Base-by-base conservation (phyloP, 2,888 invertebrate genomes). In the Eurytoma californica region DNA sequence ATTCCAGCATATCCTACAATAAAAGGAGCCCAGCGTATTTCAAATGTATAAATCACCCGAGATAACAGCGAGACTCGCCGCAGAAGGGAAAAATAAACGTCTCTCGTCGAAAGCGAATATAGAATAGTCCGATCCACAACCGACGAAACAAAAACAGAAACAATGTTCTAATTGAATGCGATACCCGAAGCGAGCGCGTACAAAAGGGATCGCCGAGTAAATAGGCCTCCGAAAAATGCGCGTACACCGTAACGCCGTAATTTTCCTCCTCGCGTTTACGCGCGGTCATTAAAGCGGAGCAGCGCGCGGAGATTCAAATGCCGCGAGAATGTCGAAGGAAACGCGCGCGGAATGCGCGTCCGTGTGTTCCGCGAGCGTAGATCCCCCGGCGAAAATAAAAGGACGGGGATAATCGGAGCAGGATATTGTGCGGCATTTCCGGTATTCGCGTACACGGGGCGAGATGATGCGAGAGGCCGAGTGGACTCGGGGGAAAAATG, bases 271-370 rank as follows among this genome's bases (percentile, higher is more conserved):
- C 55, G 24, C 24, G n/a, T 67, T 55, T 39, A 24, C 53, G 18
- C 18, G 16, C 63, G 60, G 51, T 67, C 72, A 77, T 72, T 72
- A 77, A 77, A 24, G 61, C 16, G 63, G 39, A 61, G 61, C 30
- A 4, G n/a, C 51, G 39, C 13, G 16, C 53, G 47, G 75, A 53
- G 67, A 69, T 79, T 65, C 69, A 70, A 58, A 66, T 68, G 30
- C 39, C 20, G n/a, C 60, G 72, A 18, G 70, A 75, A 79, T 79
- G 75, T 70, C 72, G 66, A 75, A 75, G 74, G 39, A 69, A 72
- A 75, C n/a, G 47, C 24, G 65, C n/a, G 14, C 49, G 57, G 66
- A 77, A 60, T 75, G 67, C 51, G 65, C 63, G 66, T 65, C 57
- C 66, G 16, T 16, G 28, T 4, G 28, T 18, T n/a, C n/a, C 58